phyloP scores from a whole-genome alignment of 2,888 invertebrate species.

The Anoplius nigerrimus region DNA sequence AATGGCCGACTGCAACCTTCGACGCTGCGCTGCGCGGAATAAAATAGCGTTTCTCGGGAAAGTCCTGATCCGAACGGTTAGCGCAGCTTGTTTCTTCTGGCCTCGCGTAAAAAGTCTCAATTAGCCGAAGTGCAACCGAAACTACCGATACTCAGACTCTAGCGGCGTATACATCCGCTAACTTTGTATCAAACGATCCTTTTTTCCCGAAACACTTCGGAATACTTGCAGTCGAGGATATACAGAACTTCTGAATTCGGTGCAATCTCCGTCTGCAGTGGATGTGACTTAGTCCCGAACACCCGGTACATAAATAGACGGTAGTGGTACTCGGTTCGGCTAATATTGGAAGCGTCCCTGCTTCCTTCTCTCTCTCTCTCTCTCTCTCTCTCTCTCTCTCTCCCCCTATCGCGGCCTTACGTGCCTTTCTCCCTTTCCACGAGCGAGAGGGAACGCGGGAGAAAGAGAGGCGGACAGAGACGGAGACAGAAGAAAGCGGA shows the following conservation, averaged over 20 bases:
- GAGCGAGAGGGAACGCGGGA: neutral
- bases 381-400: conserved; percentile 1
- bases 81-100: too few species aligned
- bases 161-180: neutral
- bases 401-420: neutral
- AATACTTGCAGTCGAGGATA: neutral
- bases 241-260: neutral
- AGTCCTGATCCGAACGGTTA: too few species aligned
- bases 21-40: too few species aligned
- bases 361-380: conserved; percentile 21
- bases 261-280: neutral
- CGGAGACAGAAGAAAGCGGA: conserved; percentile 9
- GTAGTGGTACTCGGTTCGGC: conserved; percentile 47
- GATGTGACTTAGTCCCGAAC: conserved; percentile 17
- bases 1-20: neutral
- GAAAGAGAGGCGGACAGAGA: too few species aligned
- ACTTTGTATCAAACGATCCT: neutral
- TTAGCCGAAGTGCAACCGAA: too few species aligned
- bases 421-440: conserved; percentile 15
- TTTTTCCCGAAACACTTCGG: neutral
- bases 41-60: too few species aligned
- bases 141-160: neutral
- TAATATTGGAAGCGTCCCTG: conserved; percentile 56
- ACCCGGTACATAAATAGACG: conserved; percentile 57
- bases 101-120: too few species aligned